Evolutionary conservation across 2,888 invertebrate species (phyloP), one percentile per base, ranked within the genome.

Genomic region (Sceliomorpha sp.): DNA sequence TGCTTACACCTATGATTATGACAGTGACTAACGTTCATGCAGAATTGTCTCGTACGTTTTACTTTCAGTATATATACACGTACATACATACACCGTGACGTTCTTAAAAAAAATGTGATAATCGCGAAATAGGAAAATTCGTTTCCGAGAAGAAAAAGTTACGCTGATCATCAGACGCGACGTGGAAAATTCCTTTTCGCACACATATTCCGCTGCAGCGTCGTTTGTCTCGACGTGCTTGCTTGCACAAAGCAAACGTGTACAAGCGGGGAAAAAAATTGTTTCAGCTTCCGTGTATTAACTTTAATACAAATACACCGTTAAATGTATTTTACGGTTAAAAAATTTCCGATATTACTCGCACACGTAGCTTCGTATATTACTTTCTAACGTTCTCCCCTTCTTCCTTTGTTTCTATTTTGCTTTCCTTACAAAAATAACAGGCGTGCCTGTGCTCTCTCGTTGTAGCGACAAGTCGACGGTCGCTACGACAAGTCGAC

Each of bases 381-480:
- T 60, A 29, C 44, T 56, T 60, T 55, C 60, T 60, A 60, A 44
- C 58, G 55, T 29, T 42, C 27, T 7, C 10, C 5, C 8, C 9
- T 40, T 27, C 45, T 27, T 24, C 14, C 9, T 66, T 39, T 27
- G 40, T 37, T 39, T 64, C 53, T 42, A 50, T 37, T 32, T 31
- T 36, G 42, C 47, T 39, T 67, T 48, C 48, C 39, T 67, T 70
- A 70, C 48, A 70, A 70, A 70, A 70, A 70, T 70, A 70, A 69
- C 70, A 70, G 69, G 69, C 69, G 63, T 59, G 59, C 69, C 69
- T 63, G 63, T 69, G 69, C 53, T n/a, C 58, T 63, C 69, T 69
- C 69, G 69, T 63, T 69, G 69, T 69, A 58, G 59, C 58, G 69
- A 69, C 69, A 63, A 63, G 58, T 63, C 48, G 59, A 69, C 26